phyloP scores from a whole-genome alignment of 2,113 vertebrate genomes.

The Poicephalus meyeri region DNA sequence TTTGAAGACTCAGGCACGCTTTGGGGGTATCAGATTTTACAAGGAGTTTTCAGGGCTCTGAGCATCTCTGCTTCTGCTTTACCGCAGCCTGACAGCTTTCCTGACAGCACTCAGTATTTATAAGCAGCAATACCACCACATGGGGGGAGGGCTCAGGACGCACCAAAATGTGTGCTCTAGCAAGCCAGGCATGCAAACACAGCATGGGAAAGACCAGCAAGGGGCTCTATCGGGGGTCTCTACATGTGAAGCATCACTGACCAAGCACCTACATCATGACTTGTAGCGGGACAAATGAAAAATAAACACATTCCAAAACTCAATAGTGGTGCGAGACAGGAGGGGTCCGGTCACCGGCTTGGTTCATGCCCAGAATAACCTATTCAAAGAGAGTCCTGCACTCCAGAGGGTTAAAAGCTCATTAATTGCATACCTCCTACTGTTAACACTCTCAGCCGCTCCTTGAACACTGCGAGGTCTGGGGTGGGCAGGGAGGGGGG shows the following conservation, averaged over 20 bases:
- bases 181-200: slow-evolving; percentile 23
- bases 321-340: not conserved
- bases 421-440: slow-evolving; percentile 92
- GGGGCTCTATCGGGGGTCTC: not conserved
- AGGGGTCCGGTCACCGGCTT: slow-evolving; percentile 37
- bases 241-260: not conserved
- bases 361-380: slow-evolving; percentile 68
- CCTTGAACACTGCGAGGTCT: slow-evolving; percentile 92
- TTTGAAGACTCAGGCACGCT: not conserved
- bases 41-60: not conserved
- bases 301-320: not conserved
- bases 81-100: not conserved
- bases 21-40: not conserved
- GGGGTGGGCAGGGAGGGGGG: slow-evolving; percentile 74
- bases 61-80: slow-evolving; percentile 7
- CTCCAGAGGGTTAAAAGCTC: slow-evolving; percentile 64
- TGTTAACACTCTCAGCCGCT: slow-evolving; percentile 92
- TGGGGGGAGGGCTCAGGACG: not conserved
- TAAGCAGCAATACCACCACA: not conserved
- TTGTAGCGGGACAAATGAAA: not conserved
- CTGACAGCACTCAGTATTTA: not conserved
- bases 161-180: not conserved
- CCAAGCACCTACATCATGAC: not conserved
- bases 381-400: slow-evolving; percentile 72
- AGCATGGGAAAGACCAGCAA: not conserved